These are phyloP conservation scores for Drosophila orosa DNA, from an alignment of 1,140 invertebrate genomes.

Conservation along the genomic window DNA sequence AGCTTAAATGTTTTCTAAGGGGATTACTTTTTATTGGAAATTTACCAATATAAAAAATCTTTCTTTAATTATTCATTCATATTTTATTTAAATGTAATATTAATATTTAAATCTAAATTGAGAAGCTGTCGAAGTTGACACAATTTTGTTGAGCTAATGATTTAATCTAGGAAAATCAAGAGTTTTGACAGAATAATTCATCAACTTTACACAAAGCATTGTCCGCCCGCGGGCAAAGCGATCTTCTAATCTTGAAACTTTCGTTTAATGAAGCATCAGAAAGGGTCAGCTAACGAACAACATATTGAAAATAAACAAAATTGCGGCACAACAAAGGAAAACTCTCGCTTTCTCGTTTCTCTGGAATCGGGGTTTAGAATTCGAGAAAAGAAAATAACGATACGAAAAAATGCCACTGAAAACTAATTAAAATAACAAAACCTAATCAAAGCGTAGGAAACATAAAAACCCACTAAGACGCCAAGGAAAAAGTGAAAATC, in stretches of 20 bases:
- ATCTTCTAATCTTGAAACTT: conserved; percentile 45
- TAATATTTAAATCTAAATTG: not conserved
- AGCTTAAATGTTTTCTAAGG: not conserved
- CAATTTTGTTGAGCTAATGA: not conserved
- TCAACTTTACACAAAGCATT: conserved; percentile 19
- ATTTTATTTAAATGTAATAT: not conserved
- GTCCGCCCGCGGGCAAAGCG: conserved; percentile 14
- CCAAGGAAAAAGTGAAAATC: conserved; percentile 44
- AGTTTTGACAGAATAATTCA: conserved; percentile 35
- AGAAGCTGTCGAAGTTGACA: conserved; percentile 10
- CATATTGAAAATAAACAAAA: conserved; percentile 35
- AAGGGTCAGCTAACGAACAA: conserved; percentile 17
- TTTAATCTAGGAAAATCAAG: conserved; percentile 5
- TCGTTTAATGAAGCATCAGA: conserved; percentile 40
- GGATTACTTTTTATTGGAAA: not conserved
- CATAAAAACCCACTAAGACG: conserved; percentile 34
- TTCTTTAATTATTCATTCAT: not conserved
- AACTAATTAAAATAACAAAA: conserved; percentile 55
- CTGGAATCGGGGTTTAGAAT: conserved; percentile 39
- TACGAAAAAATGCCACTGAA: conserved; percentile 47
- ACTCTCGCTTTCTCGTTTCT: conserved; percentile 49
- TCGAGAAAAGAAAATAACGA: conserved; percentile 31
- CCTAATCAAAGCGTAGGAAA: conserved; percentile 39
- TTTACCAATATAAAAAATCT: not conserved
- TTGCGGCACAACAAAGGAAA: conserved; percentile 42